A percentile compares a stretch with the other conserved stretches of the same genome.
Conservation (phyloP, 1,140 invertebrate species). For the Drosophila pandora region DNA sequence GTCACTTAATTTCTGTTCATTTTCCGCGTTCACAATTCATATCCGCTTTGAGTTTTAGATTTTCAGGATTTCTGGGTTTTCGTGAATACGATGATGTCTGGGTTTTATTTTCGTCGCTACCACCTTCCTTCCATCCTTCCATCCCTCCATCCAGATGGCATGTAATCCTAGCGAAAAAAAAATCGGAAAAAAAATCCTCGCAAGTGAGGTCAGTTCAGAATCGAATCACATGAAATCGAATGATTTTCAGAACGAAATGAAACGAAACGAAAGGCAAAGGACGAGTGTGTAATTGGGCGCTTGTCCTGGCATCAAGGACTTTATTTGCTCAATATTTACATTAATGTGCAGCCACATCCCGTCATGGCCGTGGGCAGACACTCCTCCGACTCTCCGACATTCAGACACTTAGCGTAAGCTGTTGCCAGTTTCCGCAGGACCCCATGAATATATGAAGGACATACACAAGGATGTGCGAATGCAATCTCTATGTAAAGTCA, state of each 20-base stretch:
- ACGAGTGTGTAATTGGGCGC: conserved; percentile 20
- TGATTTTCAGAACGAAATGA: conserved; percentile 3
- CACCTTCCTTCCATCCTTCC: no score
- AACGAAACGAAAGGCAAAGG: not conserved
- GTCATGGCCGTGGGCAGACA: conserved; percentile 1
- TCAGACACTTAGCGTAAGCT: conserved; percentile 54
- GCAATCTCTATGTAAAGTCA: not conserved
- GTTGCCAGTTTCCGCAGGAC: conserved; percentile 27
- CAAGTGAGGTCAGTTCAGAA: conserved; percentile 13
- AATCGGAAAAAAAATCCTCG: not conserved
- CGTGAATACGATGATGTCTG: conserved; percentile 8
- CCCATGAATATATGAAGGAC: conserved; percentile 35
- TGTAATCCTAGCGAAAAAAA: not conserved
- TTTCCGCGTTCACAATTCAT: conserved; percentile 76
- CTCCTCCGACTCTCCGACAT: not conserved
- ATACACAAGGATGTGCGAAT: not conserved
- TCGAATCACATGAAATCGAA: conserved; percentile 19
- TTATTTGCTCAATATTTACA: conserved; percentile 51
- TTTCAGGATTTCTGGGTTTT: conserved; percentile 38
- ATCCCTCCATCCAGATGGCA: not conserved
- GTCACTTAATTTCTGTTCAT: conserved; percentile 79
- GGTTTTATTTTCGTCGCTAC: not conserved
- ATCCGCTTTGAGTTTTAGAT: conserved; percentile 59
- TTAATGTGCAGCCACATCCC: conserved; percentile 34
- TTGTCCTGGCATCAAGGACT: conserved; percentile 32